Evolutionary conservation across 2,888 invertebrate genomes (phyloP), one percentile per base, ranked within the genome.

Genomic region (Drosophila incognita): DNA sequence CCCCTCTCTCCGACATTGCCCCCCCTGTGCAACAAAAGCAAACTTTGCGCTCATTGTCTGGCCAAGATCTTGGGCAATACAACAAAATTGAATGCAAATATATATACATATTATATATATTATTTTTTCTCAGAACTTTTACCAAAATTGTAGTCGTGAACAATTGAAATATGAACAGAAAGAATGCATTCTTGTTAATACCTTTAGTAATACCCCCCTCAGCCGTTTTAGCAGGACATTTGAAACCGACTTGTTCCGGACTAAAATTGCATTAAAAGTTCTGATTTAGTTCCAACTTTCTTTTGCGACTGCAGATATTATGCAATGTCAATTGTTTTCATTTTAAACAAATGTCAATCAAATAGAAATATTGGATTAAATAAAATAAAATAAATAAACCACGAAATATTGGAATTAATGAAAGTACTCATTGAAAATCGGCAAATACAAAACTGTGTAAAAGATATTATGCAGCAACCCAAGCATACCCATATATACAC

Each of bases 31-130:
- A 49, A 52, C 51, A 64, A 69, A 61, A 33, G 60, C 57, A 8
- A 53, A 59, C 74, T 62, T 62, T 61, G n/a, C 35, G 33, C 36
- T 11, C 40, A 64, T 69, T 75, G 69, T 75, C 69, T 75, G 61
- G 57, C 58, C 40, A 63, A 59, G 60, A 76, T 61, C 40, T 40
- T 76, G 66, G 38, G 56, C 51, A 33, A 51, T 33, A 38, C 29
- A 56, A 38, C n/a, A 8, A 46, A 31, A 21, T 11, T 15, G 4
- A 8, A 24, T 15, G 8, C 24, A 15, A 15, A 15, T 4, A 31
- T 21, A 29, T 18, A 31, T 51, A n/a, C 4, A 13, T 48, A 18
- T 33, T 0, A 8, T 24, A 10, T 7, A 10, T 11, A 10, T 10
- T 10, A 10, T 33, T 33, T 33, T 1, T 21, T 21, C 21, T 33